A percentile compares a stretch with the other conserved stretches of the same genome.
phyloP scores from a whole-genome alignment of 2,797 vertebrate genomes.

The Chaetophractus vellerosus region DNA sequence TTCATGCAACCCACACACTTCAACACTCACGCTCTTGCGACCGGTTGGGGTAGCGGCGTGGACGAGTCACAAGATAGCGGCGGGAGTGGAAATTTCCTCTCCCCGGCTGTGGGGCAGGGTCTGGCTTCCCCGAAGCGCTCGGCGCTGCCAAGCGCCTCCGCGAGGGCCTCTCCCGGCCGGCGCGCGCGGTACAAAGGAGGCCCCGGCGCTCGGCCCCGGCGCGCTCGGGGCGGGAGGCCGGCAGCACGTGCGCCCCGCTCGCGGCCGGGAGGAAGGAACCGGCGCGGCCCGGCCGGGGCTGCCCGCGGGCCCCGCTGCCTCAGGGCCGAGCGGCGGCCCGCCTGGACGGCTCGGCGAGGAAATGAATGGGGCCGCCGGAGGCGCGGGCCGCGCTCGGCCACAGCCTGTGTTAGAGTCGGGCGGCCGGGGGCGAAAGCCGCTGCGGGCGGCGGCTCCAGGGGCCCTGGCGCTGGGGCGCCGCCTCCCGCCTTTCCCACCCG shows the following conservation, averaged over 20 bases:
- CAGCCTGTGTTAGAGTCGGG: not conserved
- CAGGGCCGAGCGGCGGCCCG: not conserved
- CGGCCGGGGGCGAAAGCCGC: not conserved
- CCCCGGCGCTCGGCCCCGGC: not conserved
- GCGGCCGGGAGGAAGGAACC: not conserved
- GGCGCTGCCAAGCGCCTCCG: slow-evolving; percentile 80
- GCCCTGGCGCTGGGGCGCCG: not conserved
- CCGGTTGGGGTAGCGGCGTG: slow-evolving; percentile 73
- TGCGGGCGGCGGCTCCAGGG: not conserved
- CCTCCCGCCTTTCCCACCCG: not conserved
- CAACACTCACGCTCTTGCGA: slow-evolving; percentile 74
- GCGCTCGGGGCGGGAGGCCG: not conserved
- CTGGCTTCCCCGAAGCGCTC: slow-evolving; percentile 89
- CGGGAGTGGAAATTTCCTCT: slow-evolving; percentile 93
- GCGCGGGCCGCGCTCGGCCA: slow-evolving; percentile 23
- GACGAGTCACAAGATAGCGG: slow-evolving; percentile 85
- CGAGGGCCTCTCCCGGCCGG: slow-evolving; percentile 75
- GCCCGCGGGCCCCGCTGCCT: not conserved
- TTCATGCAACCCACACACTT: slow-evolving; percentile 77
- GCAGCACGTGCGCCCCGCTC: slow-evolving; percentile 75
- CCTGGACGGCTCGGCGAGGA: not conserved
- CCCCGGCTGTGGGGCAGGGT: slow-evolving; percentile 85
- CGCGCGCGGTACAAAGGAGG: slow-evolving; percentile 74
- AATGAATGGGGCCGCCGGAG: slow-evolving; percentile 77
- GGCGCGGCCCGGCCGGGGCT: not conserved